A percentile compares a stretch with the other conserved stretches of the same genome.
phyloP scores from a whole-genome alignment of 2,113 vertebrate species.

The Centropus unirufus region DNA sequence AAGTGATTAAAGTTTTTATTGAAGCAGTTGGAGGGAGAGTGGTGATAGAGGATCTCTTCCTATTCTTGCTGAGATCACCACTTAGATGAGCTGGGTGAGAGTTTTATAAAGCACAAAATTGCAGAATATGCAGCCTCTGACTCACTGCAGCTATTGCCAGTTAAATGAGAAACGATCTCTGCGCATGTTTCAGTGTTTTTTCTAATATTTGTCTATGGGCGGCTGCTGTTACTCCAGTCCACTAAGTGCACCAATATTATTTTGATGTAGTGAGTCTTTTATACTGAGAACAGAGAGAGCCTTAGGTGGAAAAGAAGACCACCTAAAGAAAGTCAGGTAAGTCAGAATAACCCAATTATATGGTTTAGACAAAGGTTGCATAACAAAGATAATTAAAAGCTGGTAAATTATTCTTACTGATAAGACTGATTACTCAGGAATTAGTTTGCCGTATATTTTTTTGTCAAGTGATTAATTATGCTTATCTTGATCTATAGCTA shows the following conservation, averaged over 20 bases:
- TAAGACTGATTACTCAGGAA: constrained; percentile 16
- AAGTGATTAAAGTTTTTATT: background rate
- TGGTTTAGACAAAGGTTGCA: background rate
- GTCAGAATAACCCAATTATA: background rate
- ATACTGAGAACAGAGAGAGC: background rate
- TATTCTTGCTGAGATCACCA: background rate
- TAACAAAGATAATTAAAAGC: constrained; percentile 9
- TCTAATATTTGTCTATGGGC: background rate
- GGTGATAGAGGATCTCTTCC: background rate
- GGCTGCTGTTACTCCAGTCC: background rate
- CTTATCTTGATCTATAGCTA: constrained; percentile 18
- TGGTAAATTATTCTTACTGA: background rate
- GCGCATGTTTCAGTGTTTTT: background rate
- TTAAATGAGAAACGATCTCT: background rate
- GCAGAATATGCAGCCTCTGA: background rate
- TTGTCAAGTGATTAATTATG: constrained; percentile 9
- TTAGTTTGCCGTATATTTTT: constrained; percentile 1
- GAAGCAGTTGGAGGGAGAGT: background rate
- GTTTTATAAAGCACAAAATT: background rate
- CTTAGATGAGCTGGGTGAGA: background rate
- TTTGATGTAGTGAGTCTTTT: background rate
- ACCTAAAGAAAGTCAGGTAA: constrained; percentile 9
- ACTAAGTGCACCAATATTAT: background rate
- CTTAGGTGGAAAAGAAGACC: background rate
- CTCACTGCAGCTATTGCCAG: background rate